Evolutionary conservation across 2,888 invertebrate species (phyloP).

Genomic region (Acronicta leporina): DNA sequence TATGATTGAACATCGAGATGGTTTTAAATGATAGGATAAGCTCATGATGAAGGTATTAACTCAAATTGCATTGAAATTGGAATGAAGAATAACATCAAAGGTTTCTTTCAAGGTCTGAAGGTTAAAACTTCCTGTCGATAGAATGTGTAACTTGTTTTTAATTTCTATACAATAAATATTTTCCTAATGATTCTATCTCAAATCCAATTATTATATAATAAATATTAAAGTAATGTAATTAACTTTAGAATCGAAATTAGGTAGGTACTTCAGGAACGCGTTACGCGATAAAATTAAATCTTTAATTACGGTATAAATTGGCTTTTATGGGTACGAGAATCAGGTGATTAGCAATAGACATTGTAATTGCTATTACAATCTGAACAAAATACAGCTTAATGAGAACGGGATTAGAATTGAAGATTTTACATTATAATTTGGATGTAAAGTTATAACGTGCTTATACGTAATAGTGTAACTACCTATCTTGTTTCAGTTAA

Average conservation of each 20-base stretch:
- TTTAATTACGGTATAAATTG: slow-evolving; percentile 54
- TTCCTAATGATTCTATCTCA: not conserved
- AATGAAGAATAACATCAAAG: not conserved
- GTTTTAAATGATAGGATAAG: not conserved
- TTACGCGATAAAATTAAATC: slow-evolving; percentile 50
- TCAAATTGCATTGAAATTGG: not conserved
- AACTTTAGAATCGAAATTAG: slow-evolving; percentile 36
- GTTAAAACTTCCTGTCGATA: not conserved
- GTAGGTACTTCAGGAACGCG: slow-evolving; percentile 24
- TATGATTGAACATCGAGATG: not conserved
- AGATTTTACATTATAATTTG: slow-evolving; percentile 16
- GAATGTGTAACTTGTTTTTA: not conserved
- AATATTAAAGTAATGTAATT: slow-evolving; percentile 15
- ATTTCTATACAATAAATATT: not conserved
- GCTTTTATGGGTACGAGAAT: slow-evolving; percentile 48
- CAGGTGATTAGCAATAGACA: slow-evolving; percentile 53
- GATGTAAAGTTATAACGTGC: too few species aligned
- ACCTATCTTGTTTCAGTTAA: too few species aligned
- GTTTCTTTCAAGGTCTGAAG: not conserved
- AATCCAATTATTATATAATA: not conserved
- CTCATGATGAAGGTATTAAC: not conserved
- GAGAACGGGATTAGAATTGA: slow-evolving; percentile 23
- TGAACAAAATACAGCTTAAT: slow-evolving; percentile 27
- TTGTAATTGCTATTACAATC: slow-evolving; percentile 50
- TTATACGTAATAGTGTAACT: too few species aligned